Evolutionary conservation across 2,113 vertebrate genomes (phyloP).

Genomic region (Archocentrus centrarchus): DNA sequence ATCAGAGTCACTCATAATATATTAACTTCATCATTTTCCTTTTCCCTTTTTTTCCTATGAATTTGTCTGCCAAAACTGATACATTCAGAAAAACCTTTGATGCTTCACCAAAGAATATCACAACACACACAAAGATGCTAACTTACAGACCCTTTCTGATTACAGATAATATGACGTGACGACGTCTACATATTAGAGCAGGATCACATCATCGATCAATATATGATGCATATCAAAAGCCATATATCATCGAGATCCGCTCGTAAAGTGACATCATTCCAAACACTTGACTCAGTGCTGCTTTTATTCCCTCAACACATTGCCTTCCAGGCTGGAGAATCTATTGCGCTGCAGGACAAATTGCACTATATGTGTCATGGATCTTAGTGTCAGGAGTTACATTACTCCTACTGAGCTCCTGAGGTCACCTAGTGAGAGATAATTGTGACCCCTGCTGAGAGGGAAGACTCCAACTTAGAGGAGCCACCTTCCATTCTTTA

Average conservation of each 20-base stretch:
- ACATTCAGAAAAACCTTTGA: background rate
- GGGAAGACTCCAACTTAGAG: slow-evolving; percentile 42
- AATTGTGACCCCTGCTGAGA: slow-evolving; percentile 62
- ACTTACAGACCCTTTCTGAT: background rate
- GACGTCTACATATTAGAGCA: background rate
- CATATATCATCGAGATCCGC: slow-evolving; percentile 4
- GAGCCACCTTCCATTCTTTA: slow-evolving; percentile 29
- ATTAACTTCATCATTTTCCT: background rate
- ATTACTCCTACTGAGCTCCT: slow-evolving; percentile 51
- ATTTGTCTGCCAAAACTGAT: background rate
- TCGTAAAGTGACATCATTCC: slow-evolving; percentile 32
- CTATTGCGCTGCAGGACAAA: slow-evolving; percentile 21
- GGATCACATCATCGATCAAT: slow-evolving; percentile 44
- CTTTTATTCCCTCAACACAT: background rate
- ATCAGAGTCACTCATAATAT: background rate
- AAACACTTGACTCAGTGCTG: slow-evolving; percentile 43
- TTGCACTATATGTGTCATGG: slow-evolving; percentile 34
- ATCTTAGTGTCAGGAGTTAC: slow-evolving; percentile 55
- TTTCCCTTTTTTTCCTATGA: background rate
- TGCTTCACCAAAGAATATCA: background rate
- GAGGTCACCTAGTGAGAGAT: slow-evolving; percentile 51
- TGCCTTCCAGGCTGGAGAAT: slow-evolving; percentile 3
- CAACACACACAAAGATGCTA: background rate
- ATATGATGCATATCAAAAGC: slow-evolving; percentile 41
- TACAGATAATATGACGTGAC: background rate